phyloP scores from a whole-genome alignment of 1,140 invertebrate species.

The Cherax quadricarinatus region DNA sequence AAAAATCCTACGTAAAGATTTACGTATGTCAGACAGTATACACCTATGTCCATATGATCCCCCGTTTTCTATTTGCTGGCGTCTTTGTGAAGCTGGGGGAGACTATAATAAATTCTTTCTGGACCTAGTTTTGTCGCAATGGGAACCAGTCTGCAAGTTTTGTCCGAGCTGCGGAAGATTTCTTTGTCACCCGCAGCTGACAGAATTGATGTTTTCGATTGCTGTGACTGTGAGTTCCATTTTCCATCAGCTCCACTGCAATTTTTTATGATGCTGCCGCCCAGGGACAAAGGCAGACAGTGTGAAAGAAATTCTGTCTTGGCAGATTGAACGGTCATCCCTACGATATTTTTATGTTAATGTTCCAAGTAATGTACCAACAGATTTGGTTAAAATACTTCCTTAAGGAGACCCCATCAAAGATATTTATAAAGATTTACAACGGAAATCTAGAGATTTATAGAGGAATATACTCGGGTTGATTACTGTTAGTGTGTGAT shows the following conservation, averaged over 20 bases:
- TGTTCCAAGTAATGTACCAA: background rate
- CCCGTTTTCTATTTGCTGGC: background rate
- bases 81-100: background rate
- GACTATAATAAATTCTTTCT: background rate
- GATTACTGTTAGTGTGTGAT: too few species aligned
- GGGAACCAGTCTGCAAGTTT: background rate
- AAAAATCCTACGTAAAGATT: too few species aligned
- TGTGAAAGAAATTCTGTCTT: background rate
- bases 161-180: slow-evolving; percentile 16
- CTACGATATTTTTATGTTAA: background rate
- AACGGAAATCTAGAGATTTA: too few species aligned
- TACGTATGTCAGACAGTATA: too few species aligned
- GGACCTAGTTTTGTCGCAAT: background rate
- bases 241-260: slow-evolving; percentile 5
- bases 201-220: slow-evolving; percentile 18
- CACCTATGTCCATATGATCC: background rate
- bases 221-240: slow-evolving; percentile 19
- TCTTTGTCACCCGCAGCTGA: slow-evolving; percentile 16
- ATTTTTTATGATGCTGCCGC: background rate
- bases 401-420: background rate
- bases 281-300: background rate
- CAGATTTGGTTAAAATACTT: background rate
- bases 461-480: too few species aligned
- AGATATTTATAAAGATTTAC: too few species aligned
- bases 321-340: background rate